phyloP scores from a whole-genome alignment of 2,113 vertebrate species.

The Choloepus hoffmanni region DNA sequence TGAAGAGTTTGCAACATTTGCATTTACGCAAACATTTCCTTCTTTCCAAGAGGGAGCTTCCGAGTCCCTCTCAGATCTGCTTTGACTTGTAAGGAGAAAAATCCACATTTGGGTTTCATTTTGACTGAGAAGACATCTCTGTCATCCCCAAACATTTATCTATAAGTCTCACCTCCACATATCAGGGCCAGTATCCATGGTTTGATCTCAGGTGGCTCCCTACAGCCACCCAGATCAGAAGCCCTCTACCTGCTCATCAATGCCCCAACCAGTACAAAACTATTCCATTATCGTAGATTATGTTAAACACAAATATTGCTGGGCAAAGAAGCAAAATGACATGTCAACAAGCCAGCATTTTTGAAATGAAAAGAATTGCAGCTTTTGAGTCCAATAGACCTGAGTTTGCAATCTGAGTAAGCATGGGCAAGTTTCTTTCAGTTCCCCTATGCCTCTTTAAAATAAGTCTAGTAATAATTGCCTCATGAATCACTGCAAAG shows the following conservation, averaged over 20 bases:
- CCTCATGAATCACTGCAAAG: not conserved
- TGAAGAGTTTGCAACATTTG: not conserved
- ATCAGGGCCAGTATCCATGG: not conserved
- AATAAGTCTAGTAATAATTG: not conserved
- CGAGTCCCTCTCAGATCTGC: not conserved
- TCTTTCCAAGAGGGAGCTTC: not conserved
- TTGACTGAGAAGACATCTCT: not conserved
- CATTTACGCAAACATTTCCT: not conserved
- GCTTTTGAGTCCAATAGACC: conserved; percentile 16
- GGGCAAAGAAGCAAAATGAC: not conserved
- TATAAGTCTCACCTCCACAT: not conserved
- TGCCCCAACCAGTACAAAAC: not conserved
- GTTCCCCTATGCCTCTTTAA: not conserved
- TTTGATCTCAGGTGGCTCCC: not conserved
- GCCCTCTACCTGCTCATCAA: not conserved
- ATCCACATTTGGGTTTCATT: not conserved
- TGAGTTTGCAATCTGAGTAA: not conserved
- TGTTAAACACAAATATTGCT: not conserved
- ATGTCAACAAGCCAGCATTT: not conserved
- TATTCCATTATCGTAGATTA: not conserved
- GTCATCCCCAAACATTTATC: not conserved
- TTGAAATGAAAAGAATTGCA: not conserved
- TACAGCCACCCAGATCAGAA: not conserved
- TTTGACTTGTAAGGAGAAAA: not conserved
- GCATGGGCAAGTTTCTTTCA: not conserved